Conservation (phyloP, 2,113 vertebrate genomes). For the Macaca nemestrina region DNA sequence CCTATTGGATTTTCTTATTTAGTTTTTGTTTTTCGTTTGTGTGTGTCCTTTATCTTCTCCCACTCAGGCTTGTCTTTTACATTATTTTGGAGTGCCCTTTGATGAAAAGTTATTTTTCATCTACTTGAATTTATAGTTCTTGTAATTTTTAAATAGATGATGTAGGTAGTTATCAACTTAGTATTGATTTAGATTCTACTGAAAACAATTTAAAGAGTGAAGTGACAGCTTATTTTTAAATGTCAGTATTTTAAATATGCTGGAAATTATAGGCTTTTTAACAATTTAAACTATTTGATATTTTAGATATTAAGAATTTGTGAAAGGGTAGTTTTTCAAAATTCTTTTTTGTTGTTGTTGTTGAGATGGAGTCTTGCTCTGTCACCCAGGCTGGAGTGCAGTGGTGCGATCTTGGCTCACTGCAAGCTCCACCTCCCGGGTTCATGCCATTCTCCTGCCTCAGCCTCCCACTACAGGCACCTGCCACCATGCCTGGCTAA, state of each 20-base stretch:
- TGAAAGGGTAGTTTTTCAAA: not conserved
- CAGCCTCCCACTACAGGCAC: too few relatives aligned
- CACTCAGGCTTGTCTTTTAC: not conserved
- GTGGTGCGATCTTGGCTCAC: too few relatives aligned
- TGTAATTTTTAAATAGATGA: conserved; percentile 7
- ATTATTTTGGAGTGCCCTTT: not conserved
- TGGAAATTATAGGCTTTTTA: not conserved
- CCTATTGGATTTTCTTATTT: not conserved
- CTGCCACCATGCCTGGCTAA: too few relatives aligned
- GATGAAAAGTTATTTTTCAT: not conserved
- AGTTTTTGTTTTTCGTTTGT: not conserved
- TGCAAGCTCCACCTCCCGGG: too few relatives aligned
- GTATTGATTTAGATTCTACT: not conserved
- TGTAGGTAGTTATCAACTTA: not conserved
- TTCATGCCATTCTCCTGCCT: too few relatives aligned
- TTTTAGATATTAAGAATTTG: not conserved
- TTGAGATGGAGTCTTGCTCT: too few relatives aligned
- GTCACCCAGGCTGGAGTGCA: too few relatives aligned
- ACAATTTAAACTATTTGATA: not conserved
- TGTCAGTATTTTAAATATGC: not conserved
- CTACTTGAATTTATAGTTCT: not conserved
- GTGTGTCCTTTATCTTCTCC: not conserved
- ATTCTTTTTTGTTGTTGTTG: not conserved
- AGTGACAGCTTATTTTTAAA: not conserved
- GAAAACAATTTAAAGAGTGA: not conserved